These are phyloP conservation scores for Xylocampa areola DNA, from an alignment of 2,888 invertebrate genomes.

Conservation along the genomic window DNA sequence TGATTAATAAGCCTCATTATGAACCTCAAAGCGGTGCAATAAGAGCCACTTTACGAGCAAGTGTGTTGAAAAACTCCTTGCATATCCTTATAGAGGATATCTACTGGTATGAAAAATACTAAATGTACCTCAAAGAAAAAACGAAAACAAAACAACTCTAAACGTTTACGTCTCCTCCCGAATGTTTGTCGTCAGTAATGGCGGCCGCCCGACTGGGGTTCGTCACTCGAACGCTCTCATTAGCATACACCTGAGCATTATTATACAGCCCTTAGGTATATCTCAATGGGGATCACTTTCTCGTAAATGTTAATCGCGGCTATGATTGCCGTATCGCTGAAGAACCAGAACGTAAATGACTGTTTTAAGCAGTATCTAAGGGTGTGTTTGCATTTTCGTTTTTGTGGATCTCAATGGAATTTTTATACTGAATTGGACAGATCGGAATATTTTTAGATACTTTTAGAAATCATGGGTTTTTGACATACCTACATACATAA, in stretches of 20 bases:
- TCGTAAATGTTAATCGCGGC: slow-evolving; percentile 61
- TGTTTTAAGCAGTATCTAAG: slow-evolving; percentile 3
- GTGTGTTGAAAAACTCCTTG: no score
- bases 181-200: slow-evolving; percentile 48
- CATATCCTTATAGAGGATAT: no score
- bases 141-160: slow-evolving; percentile 6
- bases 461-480: no score
- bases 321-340: slow-evolving; percentile 43
- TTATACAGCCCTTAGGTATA: slow-evolving; percentile 65
- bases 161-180: neutral
- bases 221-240: slow-evolving; percentile 56
- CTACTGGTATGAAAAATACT: no score
- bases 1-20: no score
- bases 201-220: slow-evolving; percentile 25
- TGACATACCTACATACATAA: no score
- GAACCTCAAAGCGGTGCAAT: no score
- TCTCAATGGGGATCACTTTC: slow-evolving; percentile 61
- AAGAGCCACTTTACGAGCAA: no score
- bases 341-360: slow-evolving; percentile 19
- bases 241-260: slow-evolving; percentile 66
- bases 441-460: slow-evolving; percentile 2
- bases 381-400: neutral
- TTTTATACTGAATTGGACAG: slow-evolving; percentile 4
- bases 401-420: neutral
- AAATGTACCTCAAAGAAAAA: neutral